Conservation (phyloP, 2,888 invertebrate genomes). For the Brachyptera risi region DNA sequence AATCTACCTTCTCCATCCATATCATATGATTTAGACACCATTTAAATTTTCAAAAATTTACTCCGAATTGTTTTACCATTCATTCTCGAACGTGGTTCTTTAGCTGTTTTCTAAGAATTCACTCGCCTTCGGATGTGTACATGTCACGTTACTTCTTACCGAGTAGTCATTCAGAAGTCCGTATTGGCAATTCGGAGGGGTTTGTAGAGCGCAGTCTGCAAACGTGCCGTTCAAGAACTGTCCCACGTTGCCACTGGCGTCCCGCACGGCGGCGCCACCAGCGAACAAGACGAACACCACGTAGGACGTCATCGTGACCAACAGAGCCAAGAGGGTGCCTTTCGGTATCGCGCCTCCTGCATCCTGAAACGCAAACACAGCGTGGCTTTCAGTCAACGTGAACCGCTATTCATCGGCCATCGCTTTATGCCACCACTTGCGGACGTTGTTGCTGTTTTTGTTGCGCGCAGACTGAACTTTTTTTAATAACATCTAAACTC, state of each 20-base stretch:
- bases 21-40: too few species aligned
- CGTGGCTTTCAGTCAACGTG: not conserved
- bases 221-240: slow-evolving; percentile 55
- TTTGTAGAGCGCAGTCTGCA: slow-evolving; percentile 46
- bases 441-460: too few species aligned
- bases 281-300: slow-evolving; percentile 76
- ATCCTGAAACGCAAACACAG: slow-evolving; percentile 57
- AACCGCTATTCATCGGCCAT: too few species aligned
- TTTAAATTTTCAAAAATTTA: too few species aligned
- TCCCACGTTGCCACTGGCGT: slow-evolving; percentile 66
- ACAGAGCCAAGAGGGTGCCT: slow-evolving; percentile 82
- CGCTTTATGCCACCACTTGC: too few species aligned
- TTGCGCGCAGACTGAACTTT: too few species aligned
- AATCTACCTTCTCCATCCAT: too few species aligned
- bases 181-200: slow-evolving; percentile 56
- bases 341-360: slow-evolving; percentile 89
- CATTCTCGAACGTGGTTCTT: not conserved
- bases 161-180: slow-evolving; percentile 86
- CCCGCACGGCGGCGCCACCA: slow-evolving; percentile 72
- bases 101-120: not conserved
- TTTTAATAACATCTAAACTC: too few species aligned
- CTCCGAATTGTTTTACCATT: too few species aligned
- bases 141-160: slow-evolving; percentile 51
- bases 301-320: slow-evolving; percentile 86
- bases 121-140: not conserved